Conservation (phyloP, 1,140 invertebrate genomes). For the Pteromalus puparum region DNA sequence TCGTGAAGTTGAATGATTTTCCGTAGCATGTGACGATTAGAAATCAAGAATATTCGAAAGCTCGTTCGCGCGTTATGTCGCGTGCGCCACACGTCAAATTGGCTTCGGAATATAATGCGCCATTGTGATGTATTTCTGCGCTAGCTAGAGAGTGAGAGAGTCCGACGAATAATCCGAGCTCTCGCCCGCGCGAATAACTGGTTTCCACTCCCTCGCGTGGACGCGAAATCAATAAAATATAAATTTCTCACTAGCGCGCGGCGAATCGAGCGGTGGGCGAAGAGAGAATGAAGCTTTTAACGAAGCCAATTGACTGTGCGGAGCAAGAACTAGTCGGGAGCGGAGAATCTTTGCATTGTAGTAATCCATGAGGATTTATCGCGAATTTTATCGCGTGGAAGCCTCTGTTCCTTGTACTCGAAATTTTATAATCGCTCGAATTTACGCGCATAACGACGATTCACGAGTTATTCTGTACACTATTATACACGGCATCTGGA, state of each 20-base stretch:
- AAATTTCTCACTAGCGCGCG: constrained; percentile 3
- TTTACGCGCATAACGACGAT: not conserved
- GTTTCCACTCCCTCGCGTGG: constrained; percentile 4
- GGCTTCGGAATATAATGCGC: not conserved
- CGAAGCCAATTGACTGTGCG: constrained; percentile 21
- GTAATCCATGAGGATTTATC: constrained; percentile 49
- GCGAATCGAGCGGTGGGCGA: not conserved
- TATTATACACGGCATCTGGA: not conserved
- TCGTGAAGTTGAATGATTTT: not conserved
- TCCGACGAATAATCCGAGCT: not conserved
- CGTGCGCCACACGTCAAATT: not conserved
- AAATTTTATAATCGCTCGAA: not conserved
- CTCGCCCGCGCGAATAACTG: not conserved
- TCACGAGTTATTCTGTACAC: not conserved
- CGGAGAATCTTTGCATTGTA: constrained; percentile 30
- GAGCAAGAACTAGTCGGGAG: constrained; percentile 42
- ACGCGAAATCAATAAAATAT: constrained; percentile 40
- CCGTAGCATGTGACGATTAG: not conserved
- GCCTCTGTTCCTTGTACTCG: not conserved
- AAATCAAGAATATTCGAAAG: not conserved
- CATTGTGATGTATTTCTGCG: constrained; percentile 1
- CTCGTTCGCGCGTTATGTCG: not conserved
- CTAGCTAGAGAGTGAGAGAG: not conserved
- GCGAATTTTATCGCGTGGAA: constrained; percentile 28
- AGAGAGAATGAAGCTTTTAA: constrained; percentile 12